Conservation (phyloP, 2,113 vertebrate genomes). For the Cervus canadensis region DNA sequence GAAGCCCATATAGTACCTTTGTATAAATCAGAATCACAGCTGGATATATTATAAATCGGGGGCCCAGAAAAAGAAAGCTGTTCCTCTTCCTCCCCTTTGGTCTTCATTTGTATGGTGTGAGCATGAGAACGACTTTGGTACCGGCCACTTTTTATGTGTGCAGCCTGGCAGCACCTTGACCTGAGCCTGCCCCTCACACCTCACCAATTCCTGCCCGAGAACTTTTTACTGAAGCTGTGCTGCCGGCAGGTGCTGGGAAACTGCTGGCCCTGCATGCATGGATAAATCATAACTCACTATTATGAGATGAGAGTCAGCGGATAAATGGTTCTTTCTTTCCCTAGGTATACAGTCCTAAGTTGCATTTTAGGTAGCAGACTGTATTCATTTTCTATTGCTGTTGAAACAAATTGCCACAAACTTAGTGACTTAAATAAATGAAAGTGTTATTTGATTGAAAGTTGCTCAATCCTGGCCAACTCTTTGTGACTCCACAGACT, state of each 20-base stretch:
- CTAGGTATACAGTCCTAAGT: not conserved
- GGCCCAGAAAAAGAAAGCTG: not conserved
- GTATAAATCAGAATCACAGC: not conserved
- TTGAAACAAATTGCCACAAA: not conserved
- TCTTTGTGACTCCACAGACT: rapidly evolving
- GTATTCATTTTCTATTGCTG: not conserved
- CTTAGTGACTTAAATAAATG: not conserved
- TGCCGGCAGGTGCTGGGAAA: not conserved
- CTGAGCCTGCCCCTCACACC: not conserved
- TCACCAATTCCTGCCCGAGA: not conserved
- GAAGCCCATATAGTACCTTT: not conserved
- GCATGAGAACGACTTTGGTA: not conserved
- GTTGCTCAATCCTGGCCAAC: not conserved
- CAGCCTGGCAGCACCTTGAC: not conserved
- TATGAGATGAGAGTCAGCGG: not conserved
- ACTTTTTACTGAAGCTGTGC: not conserved
- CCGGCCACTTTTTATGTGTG: not conserved
- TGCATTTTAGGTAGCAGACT: not conserved
- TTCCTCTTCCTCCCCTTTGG: no score
- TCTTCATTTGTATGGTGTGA: not conserved
- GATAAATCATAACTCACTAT: not conserved
- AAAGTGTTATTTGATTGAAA: not conserved
- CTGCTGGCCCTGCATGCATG: not conserved
- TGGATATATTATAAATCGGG: not conserved
- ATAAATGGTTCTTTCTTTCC: not conserved